Conservation (phyloP, 2,113 vertebrate species). For the Kryptolebias marmoratus region DNA sequence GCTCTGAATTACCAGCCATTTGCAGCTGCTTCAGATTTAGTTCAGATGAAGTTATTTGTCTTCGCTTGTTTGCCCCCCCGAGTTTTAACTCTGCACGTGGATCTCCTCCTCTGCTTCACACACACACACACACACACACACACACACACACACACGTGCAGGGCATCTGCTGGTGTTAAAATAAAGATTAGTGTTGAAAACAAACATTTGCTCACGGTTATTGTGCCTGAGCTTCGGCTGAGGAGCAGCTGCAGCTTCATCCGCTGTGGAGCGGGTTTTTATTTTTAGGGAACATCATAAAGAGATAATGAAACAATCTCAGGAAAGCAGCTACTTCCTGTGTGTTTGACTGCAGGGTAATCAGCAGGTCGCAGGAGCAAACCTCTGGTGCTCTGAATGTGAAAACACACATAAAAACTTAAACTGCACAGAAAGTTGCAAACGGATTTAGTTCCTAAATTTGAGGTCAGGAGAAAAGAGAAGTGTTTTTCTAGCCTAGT, state of each 20-base stretch:
- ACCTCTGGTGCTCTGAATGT: slow-evolving; percentile 18
- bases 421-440: background rate
- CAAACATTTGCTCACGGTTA: slow-evolving; percentile 1
- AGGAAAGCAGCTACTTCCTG: background rate
- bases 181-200: slow-evolving; percentile 40
- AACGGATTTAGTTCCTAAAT: slow-evolving; percentile 1
- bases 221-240: background rate
- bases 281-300: background rate
- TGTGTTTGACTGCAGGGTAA: background rate
- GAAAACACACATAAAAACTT: background rate
- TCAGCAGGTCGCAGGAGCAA: background rate
- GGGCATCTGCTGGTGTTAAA: slow-evolving; percentile 10
- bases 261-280: background rate
- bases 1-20: too few relatives aligned
- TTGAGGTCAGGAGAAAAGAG: slow-evolving; percentile 21
- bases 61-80: background rate
- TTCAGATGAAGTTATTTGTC: background rate
- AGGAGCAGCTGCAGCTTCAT: background rate
- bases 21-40: background rate
- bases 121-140: background rate
- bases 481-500: slow-evolving; percentile 31
- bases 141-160: background rate
- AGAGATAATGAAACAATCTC: background rate
- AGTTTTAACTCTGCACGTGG: background rate
- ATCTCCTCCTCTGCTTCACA: background rate